These are phyloP conservation scores for Drosophila kanapiae DNA, from an alignment of 1,140 invertebrate species.

Conservation along the genomic window DNA sequence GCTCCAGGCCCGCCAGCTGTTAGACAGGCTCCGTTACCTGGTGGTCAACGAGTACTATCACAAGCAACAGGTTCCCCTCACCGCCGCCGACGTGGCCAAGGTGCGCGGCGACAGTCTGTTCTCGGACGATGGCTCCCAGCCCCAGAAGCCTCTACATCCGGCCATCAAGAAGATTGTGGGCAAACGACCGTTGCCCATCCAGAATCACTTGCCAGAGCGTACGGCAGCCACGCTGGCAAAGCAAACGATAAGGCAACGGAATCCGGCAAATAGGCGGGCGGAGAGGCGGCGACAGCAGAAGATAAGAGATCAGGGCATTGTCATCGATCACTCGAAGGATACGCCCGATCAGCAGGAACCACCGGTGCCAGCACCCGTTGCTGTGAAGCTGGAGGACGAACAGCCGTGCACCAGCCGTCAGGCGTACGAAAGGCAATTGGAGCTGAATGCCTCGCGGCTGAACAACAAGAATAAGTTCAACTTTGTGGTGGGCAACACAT, in stretches of 20 bases:
- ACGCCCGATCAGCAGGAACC: background rate
- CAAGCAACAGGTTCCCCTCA: conserved; percentile 87
- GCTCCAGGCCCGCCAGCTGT: conserved; percentile 87
- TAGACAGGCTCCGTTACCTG: conserved; percentile 90
- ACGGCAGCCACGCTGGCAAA: conserved; percentile 85
- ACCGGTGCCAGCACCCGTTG: background rate
- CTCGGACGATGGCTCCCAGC: conserved; percentile 31
- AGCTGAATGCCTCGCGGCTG: conserved; percentile 64
- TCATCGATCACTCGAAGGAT: conserved; percentile 72
- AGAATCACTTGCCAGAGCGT: conserved; percentile 85
- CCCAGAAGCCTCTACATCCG: conserved; percentile 90
- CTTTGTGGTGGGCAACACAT: conserved; percentile 93
- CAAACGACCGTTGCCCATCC: conserved; percentile 85
- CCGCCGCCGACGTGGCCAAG: conserved; percentile 85
- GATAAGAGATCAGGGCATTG: conserved; percentile 70
- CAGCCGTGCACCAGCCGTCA: conserved; percentile 64
- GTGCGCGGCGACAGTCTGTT: conserved; percentile 74
- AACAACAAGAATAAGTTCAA: conserved; percentile 78
- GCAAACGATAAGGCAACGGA: conserved; percentile 74
- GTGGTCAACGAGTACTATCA: conserved; percentile 90
- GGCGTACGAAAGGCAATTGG: conserved; percentile 38
- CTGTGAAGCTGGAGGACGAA: conserved; percentile 41
- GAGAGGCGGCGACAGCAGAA: conserved; percentile 56
- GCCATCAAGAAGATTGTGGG: conserved; percentile 90
- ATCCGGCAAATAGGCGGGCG: conserved; percentile 51